phyloP scores from a whole-genome alignment of 2,113 vertebrate genomes.

The Panthera leo region DNA sequence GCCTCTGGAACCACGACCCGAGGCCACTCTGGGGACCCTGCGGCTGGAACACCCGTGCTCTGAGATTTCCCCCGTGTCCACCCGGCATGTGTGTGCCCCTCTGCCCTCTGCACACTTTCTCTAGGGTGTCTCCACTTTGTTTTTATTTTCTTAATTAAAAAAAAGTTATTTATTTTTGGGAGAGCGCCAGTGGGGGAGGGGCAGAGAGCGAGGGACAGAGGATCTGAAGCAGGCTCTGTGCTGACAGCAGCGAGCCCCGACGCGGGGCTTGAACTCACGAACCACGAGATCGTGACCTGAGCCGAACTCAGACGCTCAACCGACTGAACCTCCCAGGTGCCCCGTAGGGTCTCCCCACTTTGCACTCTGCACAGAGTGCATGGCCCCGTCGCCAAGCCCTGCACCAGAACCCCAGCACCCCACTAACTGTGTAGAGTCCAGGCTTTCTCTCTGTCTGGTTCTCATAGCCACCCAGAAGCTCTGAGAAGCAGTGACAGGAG shows the following conservation, averaged over 20 bases:
- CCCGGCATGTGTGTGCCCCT: not conserved
- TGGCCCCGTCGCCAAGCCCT: rapidly evolving
- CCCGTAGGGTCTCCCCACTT: not conserved
- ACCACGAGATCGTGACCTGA: too few species aligned
- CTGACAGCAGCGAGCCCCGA: too few species aligned
- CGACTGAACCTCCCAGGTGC: too few species aligned
- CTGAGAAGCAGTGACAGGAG: too few species aligned
- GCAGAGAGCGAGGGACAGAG: too few species aligned
- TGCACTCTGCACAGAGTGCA: not conserved
- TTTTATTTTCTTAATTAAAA: too few species aligned
- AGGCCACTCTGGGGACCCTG: rapidly evolving
- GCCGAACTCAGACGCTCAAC: too few species aligned
- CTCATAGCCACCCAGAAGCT: not conserved
- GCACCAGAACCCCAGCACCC: rapidly evolving
- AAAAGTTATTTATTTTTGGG: too few species aligned
- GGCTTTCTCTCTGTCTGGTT: rapidly evolving
- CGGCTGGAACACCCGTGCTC: not conserved
- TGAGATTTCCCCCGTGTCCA: not conserved
- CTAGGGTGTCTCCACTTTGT: not conserved
- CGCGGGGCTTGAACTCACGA: too few species aligned
- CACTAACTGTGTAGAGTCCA: too few species aligned
- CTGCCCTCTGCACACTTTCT: not conserved
- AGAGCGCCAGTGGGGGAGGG: too few species aligned
- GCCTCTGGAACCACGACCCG: rapidly evolving
- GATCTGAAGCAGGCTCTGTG: too few species aligned